Base-by-base conservation (phyloP, 2,113 vertebrate species). In the Heptranchias perlo region DNA sequence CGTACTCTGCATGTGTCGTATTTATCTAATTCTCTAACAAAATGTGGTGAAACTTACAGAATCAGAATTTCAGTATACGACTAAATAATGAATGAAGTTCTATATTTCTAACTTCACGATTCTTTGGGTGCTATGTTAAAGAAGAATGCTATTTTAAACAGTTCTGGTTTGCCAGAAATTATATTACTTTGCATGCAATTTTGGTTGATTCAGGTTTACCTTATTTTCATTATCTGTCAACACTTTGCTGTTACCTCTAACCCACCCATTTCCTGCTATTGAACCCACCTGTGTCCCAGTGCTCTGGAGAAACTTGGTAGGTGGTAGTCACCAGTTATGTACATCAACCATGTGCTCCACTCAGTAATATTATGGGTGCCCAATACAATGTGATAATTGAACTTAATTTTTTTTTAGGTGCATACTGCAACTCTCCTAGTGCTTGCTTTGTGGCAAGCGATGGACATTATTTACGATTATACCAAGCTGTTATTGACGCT, bases 381-480 rank as follows among this genome's bases (percentile, higher is more conserved):
- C 13, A 31, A 52, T 69, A 25, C 23, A 44, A 95, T 11, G 8
- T 64, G 44, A 52, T 94, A 44, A 65, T 52, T 5, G 13, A 95
- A 95, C 8, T 69, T 49, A 16, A 11, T 16, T 35, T 49, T 62
- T 62, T 97, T 97, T 96, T 96, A 99, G 99, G 99, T 97, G 97
- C 97, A 31, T 99, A 99, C 96, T 99, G 99, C 97, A 99, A 99
- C 97, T 99, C 99, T 96, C 99, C 99, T 97, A 99, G 99, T 96
- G 99, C 99, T 96, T 99, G 99, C 97, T 99, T 99, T 96, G 98
- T 99, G 95, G 99, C 99, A 95, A 99, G 98, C 96, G 99, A 99
- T 4, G 99, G 99, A 44, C 98, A 98, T 0, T 98, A 98, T 95
- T 98, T 99, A 96, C 98, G 99, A 96, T 98, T 99, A 54, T 99